Evolutionary conservation across 2,113 vertebrate genomes (phyloP).

Genomic region (Tamias sibiricus): DNA sequence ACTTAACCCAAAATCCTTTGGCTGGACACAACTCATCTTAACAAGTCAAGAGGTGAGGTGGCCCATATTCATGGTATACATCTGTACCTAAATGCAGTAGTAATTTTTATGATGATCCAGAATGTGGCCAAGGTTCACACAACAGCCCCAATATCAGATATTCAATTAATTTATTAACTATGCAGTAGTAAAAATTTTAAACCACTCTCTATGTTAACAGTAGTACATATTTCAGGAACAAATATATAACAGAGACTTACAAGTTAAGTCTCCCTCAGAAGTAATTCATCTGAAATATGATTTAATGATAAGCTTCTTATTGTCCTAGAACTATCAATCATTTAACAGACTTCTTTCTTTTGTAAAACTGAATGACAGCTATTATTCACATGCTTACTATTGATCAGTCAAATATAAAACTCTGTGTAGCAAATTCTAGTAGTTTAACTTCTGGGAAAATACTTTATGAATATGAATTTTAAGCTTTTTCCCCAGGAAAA

Average conservation of each 20-base stretch:
- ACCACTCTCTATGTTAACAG: neutral
- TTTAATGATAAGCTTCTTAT: neutral
- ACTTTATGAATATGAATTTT: neutral
- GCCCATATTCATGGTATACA: neutral
- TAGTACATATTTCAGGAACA: neutral
- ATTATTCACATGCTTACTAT: neutral
- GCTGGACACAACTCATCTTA: neutral
- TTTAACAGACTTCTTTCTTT: conserved; percentile 49
- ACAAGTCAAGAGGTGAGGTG: neutral
- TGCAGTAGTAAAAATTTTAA: neutral
- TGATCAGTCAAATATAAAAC: neutral
- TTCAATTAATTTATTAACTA: neutral
- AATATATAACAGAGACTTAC: neutral
- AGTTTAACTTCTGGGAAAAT: conserved; percentile 28
- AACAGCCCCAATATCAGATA: neutral
- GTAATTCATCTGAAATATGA: neutral
- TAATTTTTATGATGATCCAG: neutral
- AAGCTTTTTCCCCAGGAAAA: neutral
- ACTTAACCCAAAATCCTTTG: neutral
- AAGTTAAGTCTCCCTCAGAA: neutral
- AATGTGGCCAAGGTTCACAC: neutral
- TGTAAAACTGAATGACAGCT: conserved; percentile 19
- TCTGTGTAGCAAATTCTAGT: neutral
- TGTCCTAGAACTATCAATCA: neutral
- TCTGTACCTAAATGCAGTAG: neutral